Evolutionary conservation across 2,797 vertebrate species (phyloP), one percentile per base, ranked within the genome.

Genomic region (Zalophus californianus): DNA sequence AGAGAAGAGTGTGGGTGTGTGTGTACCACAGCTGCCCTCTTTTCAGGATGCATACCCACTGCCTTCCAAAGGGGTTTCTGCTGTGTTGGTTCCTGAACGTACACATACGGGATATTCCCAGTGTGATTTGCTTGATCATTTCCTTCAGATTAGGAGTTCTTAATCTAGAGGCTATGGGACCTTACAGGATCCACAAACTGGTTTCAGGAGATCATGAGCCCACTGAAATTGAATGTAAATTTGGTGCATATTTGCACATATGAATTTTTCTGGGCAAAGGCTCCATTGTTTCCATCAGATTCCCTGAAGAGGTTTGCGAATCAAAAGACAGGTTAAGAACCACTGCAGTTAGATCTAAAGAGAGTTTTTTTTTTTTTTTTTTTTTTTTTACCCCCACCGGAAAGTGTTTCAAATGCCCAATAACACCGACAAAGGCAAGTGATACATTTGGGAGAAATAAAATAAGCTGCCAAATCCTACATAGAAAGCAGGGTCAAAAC

Each of bases 391-490:
- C 27, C 25, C 7, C 8, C 23, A 21, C 38, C 73, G 16, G 60
- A 90, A 95, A 86, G 78, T 44, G 20, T 87, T 87, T 90, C 62
- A 94, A 73, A 83, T 83, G 56, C 56, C n/a, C 48, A 83, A 41
- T 78, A 86, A 72, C 62, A 87, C 41, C 12, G 35, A 83, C 32
- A 62, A 25, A n/a, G 18, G 83, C 29, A 72, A 96, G 82, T 72
- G 90, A 90, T 88, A 56, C 54, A 78, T 94, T 52, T 91, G 13
- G 58, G 86, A 62, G 20, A 86, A 94, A 90, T 86, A 62, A 91
- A 88, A 68, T 90, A 38, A 70, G 35, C 64, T 80, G 52, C 52
- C 27, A 78, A 92, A 48, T 84, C 11, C 77, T 92, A 27, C 29
- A 44, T 0, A 68, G 78, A 88, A 86, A 77, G 62, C 54, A 48